phyloP scores from a whole-genome alignment of 2,797 vertebrate genomes.

The Pelochelys cantorii region DNA sequence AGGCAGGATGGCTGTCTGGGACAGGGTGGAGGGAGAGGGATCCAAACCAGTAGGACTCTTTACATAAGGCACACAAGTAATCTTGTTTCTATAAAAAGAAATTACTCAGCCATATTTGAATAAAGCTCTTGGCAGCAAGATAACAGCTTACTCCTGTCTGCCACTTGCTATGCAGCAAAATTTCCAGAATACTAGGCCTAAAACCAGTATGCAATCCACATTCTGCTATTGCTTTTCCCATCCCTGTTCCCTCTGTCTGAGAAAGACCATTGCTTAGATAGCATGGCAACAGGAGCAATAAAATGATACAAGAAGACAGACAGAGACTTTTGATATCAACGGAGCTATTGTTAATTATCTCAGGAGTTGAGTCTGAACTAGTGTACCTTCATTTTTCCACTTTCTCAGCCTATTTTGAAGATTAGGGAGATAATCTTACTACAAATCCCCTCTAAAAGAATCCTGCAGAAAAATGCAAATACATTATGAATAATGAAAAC shows the following conservation, averaged over 20 bases:
- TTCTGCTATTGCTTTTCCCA: not conserved
- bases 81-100: slow-evolving; percentile 53
- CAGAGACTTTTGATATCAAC: not conserved
- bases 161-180: slow-evolving; percentile 66
- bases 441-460: not conserved
- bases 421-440: not conserved
- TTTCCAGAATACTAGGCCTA: slow-evolving; percentile 51
- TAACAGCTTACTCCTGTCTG: slow-evolving; percentile 62
- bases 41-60: not conserved
- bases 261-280: not conserved
- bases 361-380: not conserved
- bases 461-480: not conserved
- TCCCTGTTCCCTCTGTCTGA: fast-evolving
- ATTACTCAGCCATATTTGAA: slow-evolving; percentile 47
- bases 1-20: not conserved
- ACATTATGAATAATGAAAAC: not conserved
- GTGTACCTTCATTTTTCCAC: not conserved
- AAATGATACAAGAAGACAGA: not conserved
- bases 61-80: slow-evolving; percentile 10
- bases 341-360: not conserved
- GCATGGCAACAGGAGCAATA: not conserved
- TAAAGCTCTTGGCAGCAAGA: slow-evolving; percentile 47
- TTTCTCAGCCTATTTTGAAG: not conserved
- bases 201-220: slow-evolving; percentile 22
- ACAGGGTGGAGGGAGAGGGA: not conserved